Evolutionary conservation across 2,888 invertebrate species (phyloP).

Genomic region (Marronus borbonicus): DNA sequence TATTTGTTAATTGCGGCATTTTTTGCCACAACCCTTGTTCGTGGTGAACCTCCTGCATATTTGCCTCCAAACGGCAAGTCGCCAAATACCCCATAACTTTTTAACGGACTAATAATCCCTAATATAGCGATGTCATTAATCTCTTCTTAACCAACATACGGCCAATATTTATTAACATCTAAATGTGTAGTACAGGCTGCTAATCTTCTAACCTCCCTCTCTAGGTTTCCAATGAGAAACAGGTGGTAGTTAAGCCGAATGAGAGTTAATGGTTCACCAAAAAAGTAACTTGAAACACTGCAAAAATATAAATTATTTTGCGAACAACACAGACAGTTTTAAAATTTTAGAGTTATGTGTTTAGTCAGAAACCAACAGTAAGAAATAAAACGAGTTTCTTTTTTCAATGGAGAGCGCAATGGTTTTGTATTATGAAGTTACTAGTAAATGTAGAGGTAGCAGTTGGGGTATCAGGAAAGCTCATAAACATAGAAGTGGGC

Average conservation of each 20-base stretch:
- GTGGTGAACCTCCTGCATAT: conserved; percentile 51
- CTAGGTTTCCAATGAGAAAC: no score
- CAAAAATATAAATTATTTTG: no score
- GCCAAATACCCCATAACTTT: background rate
- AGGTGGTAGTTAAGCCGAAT: no score
- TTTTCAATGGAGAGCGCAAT: background rate
- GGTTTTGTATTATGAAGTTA: background rate
- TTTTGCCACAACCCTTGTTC: conserved; percentile 47
- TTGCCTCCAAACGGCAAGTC: conserved; percentile 52
- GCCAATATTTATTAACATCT: conserved; percentile 52
- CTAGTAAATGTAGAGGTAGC: conserved; percentile 65
- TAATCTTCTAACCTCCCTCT: conserved; percentile 55
- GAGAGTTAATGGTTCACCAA: no score
- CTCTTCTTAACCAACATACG: background rate
- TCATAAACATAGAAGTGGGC: conserved; percentile 9
- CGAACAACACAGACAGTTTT: no score
- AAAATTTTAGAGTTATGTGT: no score
- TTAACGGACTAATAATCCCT: background rate
- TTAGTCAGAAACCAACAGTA: no score
- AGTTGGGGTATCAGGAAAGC: conserved; percentile 54
- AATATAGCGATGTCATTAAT: conserved; percentile 2
- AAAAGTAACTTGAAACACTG: no score
- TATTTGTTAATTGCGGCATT: conserved; percentile 46
- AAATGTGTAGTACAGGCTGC: conserved; percentile 60
- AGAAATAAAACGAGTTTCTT: background rate